A percentile compares a stretch with the other conserved stretches of the same genome.
phyloP scores from a whole-genome alignment of 2,888 invertebrate genomes.

The Epinotia bilunana region DNA sequence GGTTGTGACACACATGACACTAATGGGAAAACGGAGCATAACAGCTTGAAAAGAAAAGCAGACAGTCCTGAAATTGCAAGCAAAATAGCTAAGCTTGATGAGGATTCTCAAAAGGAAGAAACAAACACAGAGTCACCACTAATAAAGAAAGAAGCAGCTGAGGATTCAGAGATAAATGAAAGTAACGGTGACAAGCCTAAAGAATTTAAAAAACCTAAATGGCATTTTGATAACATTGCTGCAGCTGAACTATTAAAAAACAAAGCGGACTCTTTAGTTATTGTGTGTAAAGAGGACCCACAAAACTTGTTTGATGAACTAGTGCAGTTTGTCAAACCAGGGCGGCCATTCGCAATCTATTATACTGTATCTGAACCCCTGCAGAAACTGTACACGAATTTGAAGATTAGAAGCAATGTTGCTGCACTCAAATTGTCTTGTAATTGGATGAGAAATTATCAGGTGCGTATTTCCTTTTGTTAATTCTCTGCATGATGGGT shows the following conservation, averaged over 20 bases:
- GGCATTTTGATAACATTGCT: constrained; percentile 88
- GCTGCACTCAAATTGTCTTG: constrained; percentile 91
- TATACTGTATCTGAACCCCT: constrained; percentile 92
- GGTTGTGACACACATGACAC: constrained; percentile 71
- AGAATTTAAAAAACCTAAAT: constrained; percentile 84
- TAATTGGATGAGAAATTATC: constrained; percentile 95
- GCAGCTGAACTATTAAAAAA: constrained; percentile 86
- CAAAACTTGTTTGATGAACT: constrained; percentile 90
- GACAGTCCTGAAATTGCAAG: constrained; percentile 48
- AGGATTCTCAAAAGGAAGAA: constrained; percentile 44
- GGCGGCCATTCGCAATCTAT: constrained; percentile 94
- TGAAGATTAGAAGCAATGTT: constrained; percentile 89
- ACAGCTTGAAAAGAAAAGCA: constrained; percentile 50
- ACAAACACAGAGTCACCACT: not conserved
- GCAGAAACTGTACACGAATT: constrained; percentile 90
- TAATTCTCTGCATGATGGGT: too few relatives aligned
- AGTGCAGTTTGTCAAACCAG: constrained; percentile 90
- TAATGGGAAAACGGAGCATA: constrained; percentile 55
- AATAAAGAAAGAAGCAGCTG: constrained; percentile 17
- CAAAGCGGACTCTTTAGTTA: constrained; percentile 90
- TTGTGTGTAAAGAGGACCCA: constrained; percentile 95
- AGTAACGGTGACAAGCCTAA: constrained; percentile 38
- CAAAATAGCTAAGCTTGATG: constrained; percentile 64
- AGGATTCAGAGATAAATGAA: constrained; percentile 32
- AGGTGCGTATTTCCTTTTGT: constrained; percentile 80